phyloP scores from a whole-genome alignment of 1,140 invertebrate species.

The Atta colombica region DNA sequence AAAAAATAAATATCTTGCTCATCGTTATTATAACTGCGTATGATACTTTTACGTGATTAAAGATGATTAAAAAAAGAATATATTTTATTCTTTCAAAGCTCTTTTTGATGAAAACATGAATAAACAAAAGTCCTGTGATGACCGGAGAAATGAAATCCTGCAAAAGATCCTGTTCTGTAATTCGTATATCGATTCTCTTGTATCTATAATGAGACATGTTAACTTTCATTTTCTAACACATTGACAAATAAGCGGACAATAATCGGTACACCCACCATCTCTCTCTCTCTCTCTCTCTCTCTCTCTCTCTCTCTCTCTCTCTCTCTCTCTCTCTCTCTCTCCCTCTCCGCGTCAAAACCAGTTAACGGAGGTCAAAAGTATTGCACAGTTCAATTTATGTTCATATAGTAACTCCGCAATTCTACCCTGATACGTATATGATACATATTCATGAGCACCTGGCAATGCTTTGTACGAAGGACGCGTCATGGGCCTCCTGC shows the following conservation, averaged over 20 bases:
- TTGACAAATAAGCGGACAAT: slow-evolving; percentile 30
- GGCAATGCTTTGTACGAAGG: slow-evolving; percentile 56
- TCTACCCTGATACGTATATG: slow-evolving; percentile 13
- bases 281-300: background rate
- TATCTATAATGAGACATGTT: background rate
- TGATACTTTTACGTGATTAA: slow-evolving; percentile 13
- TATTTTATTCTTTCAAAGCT: slow-evolving; percentile 1
- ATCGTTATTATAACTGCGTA: background rate
- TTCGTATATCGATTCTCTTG: slow-evolving; percentile 26
- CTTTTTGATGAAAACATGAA: background rate
- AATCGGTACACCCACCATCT: background rate
- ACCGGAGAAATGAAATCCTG: slow-evolving; percentile 17
- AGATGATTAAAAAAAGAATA: background rate
- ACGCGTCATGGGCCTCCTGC: slow-evolving; percentile 29
- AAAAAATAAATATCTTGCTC: slow-evolving; percentile 33
- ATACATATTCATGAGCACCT: slow-evolving; percentile 59
- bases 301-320: too few relatives aligned
- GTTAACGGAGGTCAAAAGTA: slow-evolving; percentile 47
- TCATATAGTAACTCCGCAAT: slow-evolving; percentile 29
- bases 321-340: background rate
- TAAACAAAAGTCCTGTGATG: background rate
- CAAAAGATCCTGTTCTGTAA: slow-evolving; percentile 6
- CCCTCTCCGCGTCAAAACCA: background rate
- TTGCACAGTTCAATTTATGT: slow-evolving; percentile 50
- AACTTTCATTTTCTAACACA: background rate